Conservation (phyloP, 2,888 invertebrate genomes). For the Thumatha senex region DNA sequence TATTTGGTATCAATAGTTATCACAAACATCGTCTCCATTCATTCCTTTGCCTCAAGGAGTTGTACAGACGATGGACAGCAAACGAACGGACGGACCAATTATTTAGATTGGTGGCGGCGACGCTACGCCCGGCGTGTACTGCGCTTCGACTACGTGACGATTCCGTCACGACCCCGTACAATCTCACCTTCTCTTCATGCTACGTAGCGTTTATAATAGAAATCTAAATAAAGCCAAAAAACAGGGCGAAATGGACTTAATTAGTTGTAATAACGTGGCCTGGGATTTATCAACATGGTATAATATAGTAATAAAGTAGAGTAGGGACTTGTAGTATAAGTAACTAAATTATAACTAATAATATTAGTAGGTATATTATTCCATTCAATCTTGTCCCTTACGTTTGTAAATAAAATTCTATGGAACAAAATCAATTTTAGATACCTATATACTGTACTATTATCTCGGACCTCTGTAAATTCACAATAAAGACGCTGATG, state of each 20-base stretch:
- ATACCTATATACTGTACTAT: too few relatives aligned
- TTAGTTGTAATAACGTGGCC: constrained; percentile 32
- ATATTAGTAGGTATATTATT: too few relatives aligned
- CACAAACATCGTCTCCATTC: constrained; percentile 46
- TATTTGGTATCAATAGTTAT: constrained; percentile 11
- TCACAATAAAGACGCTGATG: background rate
- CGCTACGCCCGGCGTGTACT: constrained; percentile 37
- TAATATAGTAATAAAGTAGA: too few relatives aligned
- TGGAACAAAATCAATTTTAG: too few relatives aligned
- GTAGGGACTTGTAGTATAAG: too few relatives aligned
- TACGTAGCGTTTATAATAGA: constrained; percentile 31
- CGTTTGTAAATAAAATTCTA: too few relatives aligned
- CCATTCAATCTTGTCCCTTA: too few relatives aligned
- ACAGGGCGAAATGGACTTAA: constrained; percentile 36
- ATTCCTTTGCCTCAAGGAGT: constrained; percentile 50
- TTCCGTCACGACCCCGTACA: constrained; percentile 26
- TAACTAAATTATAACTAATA: too few relatives aligned
- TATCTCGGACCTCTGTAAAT: too few relatives aligned
- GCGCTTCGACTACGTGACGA: constrained; percentile 54
- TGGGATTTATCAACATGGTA: too few relatives aligned
- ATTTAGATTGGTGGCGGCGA: constrained; percentile 80
- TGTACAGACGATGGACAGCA: constrained; percentile 73
- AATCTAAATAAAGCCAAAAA: constrained; percentile 31
- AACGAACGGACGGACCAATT: constrained; percentile 78
- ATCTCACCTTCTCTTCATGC: constrained; percentile 30